Conservation (phyloP, 2,113 vertebrate genomes). For the Neofelis nebulosa region DNA sequence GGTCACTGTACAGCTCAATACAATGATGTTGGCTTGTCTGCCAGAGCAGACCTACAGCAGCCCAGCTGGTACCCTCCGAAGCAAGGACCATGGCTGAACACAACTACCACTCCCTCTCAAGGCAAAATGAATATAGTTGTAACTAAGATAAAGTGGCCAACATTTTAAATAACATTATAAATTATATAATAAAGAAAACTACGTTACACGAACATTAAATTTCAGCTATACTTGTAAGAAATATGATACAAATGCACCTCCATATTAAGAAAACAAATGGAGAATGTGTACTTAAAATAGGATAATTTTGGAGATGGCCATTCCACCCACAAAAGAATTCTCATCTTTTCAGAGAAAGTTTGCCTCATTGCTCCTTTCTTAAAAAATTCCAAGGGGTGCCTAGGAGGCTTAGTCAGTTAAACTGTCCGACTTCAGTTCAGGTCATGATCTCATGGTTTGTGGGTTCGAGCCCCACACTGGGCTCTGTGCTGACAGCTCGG, state of each 20-base stretch:
- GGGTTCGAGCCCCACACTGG: too few species aligned
- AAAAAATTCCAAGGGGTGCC: neutral
- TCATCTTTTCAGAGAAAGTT: constrained; percentile 37
- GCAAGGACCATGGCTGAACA: neutral
- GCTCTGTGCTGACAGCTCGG: too few species aligned
- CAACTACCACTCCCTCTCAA: neutral
- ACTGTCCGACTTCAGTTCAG: too few species aligned
- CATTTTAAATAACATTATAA: neutral
- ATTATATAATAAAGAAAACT: neutral
- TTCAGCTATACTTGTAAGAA: neutral
- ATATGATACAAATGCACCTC: neutral
- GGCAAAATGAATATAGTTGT: neutral
- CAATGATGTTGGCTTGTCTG: neutral
- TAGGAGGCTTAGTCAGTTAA: too few species aligned
- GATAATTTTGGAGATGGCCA: neutral
- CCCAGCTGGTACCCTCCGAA: neutral
- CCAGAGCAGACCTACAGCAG: neutral
- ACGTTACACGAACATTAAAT: neutral
- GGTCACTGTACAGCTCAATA: neutral
- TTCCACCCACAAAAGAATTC: constrained; percentile 18
- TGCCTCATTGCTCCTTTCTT: constrained; percentile 27
- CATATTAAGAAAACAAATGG: neutral
- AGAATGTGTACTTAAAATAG: neutral
- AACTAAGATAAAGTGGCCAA: neutral
- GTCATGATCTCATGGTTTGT: too few species aligned